A percentile compares a stretch with the other conserved stretches of the same genome.
These are phyloP conservation scores for Synchiropus splendidus DNA, from an alignment of 2,113 vertebrate species.

Conservation along the genomic window DNA sequence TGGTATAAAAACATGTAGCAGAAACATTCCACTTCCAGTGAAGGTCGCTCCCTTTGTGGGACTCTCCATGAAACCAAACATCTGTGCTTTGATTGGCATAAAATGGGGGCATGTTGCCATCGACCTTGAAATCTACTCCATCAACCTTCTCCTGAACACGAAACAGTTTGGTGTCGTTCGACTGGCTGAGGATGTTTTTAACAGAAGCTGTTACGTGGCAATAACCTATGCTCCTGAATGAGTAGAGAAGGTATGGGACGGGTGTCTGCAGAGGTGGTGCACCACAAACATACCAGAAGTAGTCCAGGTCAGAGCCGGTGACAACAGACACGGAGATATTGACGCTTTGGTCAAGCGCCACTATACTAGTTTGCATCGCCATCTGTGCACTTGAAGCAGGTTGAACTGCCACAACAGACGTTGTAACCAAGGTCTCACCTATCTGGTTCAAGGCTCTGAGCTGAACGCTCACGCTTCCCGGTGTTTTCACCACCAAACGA, in stretches of 20 bases:
- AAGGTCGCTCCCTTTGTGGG: conserved; percentile 44
- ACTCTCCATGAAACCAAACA: conserved; percentile 33
- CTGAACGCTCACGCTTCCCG: conserved; percentile 46
- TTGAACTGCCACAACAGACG: conserved; percentile 51
- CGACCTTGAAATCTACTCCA: conserved; percentile 47
- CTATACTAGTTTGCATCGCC: conserved; percentile 11
- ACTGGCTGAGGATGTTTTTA: conserved; percentile 52
- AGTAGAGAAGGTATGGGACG: conserved; percentile 44
- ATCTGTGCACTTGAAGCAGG: conserved; percentile 39
- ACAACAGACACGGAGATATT: conserved; percentile 50
- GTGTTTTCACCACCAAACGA: conserved; percentile 26
- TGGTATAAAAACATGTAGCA: conserved; percentile 1
- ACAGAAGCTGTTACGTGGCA: conserved; percentile 49
- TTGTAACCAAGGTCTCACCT: conserved; percentile 21
- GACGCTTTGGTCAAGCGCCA: conserved; percentile 37
- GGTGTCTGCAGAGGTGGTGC: conserved; percentile 23
- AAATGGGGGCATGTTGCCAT: conserved; percentile 34
- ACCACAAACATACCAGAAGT: conserved; percentile 49
- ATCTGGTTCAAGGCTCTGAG: conserved; percentile 60
- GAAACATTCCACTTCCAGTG: conserved; percentile 59
- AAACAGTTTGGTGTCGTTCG: conserved; percentile 42
- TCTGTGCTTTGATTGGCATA: conserved; percentile 28
- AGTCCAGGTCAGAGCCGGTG: conserved; percentile 59
- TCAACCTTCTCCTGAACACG: conserved; percentile 57
- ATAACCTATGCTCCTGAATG: conserved; percentile 42